Base-by-base conservation (phyloP, 2,797 vertebrate species). In the Spinus pinus region DNA sequence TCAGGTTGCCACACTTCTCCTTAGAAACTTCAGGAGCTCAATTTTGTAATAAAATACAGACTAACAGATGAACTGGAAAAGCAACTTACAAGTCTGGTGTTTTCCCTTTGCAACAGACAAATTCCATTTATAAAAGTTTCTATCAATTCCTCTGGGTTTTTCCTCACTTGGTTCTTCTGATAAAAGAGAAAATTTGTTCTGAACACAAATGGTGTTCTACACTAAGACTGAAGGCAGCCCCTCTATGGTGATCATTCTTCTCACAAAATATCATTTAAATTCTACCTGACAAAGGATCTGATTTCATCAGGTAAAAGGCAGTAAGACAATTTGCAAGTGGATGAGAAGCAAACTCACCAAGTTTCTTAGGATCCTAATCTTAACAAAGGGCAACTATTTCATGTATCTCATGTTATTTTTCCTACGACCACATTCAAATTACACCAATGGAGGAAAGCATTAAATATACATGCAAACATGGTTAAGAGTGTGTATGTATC, bases 51-150 rank as follows among this genome's bases (percentile, higher is more conserved):
- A 0, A 69, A 78, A 62, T 58, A n/a, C 19, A 65, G 42, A 10
- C 21, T 57, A 64, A 72, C 28, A 37, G 9, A 50, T 27, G 9
- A 57, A 54, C 11, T 79, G 25, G n/a, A 77, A 90, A 80, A 53
- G 25, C 3, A 47, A 1, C 1, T 77, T 84, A 17, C 14, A 47
- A 3, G 2, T 13, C 39, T 53, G 13, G 4, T 2, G 1, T 3
- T 77, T 91, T 53, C 39, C 31, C 12, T 82, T 62, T 81, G n/a
- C 18, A 71, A 33, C 1, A 15, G 31, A 46, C 19, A 67, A 70
- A 66, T 56, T 50, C 10, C 13, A 17, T 6, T 1, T n/a, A 27
- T 85, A 35, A 35, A 75, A 33, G 0, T 46, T 70, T 53, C 33
- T 53, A 73, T 28, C 3, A 27, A 0, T 90, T 64, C 18, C 28